phyloP scores from a whole-genome alignment of 1,140 invertebrate species.

The Drosophila elegans region DNA sequence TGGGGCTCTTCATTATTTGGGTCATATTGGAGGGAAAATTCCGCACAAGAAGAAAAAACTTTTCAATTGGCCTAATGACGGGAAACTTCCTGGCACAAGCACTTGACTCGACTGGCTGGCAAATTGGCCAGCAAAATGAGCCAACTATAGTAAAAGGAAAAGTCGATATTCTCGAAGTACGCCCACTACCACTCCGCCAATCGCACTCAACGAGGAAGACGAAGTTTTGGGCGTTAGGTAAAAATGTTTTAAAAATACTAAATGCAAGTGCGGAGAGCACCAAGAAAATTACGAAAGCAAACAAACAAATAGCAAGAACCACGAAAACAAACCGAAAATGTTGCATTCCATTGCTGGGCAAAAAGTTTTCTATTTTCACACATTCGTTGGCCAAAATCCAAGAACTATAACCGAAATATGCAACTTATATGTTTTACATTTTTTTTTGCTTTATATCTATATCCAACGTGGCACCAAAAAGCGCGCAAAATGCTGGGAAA shows the following conservation, averaged over 20 bases:
- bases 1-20: constrained; percentile 51
- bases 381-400: constrained; percentile 80
- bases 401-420: constrained; percentile 73
- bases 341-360: constrained; percentile 69
- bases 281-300: constrained; percentile 50
- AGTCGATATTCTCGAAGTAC: constrained; percentile 8
- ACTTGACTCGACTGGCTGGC: constrained; percentile 43
- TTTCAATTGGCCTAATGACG: constrained; percentile 60
- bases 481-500: constrained; percentile 61
- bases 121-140: constrained; percentile 54
- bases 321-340: constrained; percentile 50
- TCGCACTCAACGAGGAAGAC: constrained; percentile 39
- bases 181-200: constrained; percentile 37
- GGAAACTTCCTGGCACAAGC: constrained; percentile 42
- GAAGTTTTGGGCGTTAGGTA: constrained; percentile 56
- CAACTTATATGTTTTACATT: constrained; percentile 35
- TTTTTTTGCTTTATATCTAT: constrained; percentile 32
- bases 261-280: constrained; percentile 39
- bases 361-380: constrained; percentile 74
- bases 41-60: constrained; percentile 41
- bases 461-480: constrained; percentile 25
- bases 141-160: constrained; percentile 4
- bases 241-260: constrained; percentile 77
- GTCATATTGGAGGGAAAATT: constrained; percentile 46
- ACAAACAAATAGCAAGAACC: constrained; percentile 46